Percentiles rank a stretch among this genome's conserved stretches.
These are phyloP conservation scores for Trachelus tabidus DNA, from an alignment of 2,888 invertebrate genomes.

Conservation along the genomic window DNA sequence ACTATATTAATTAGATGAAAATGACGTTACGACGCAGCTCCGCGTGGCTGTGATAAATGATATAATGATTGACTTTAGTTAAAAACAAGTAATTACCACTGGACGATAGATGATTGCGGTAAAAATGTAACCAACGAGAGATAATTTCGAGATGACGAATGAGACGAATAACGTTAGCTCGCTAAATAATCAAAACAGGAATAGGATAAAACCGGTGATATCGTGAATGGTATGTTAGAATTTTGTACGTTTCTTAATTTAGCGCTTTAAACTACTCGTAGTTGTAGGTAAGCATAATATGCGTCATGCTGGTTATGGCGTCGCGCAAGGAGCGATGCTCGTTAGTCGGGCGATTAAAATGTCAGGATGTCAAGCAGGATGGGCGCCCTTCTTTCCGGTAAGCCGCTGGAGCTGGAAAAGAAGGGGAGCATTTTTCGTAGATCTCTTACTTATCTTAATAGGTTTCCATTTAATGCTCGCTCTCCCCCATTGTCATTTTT, in stretches of 20 bases:
- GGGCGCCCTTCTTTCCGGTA: slow-evolving; percentile 59
- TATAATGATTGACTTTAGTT: background rate
- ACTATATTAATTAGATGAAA: background rate
- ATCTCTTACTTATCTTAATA: slow-evolving; percentile 1
- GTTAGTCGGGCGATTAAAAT: slow-evolving; percentile 28
- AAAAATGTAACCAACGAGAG: background rate
- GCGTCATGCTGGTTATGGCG: slow-evolving; percentile 34
- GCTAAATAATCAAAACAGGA: background rate
- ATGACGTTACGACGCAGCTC: background rate
- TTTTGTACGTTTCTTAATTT: background rate
- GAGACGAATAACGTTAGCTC: background rate
- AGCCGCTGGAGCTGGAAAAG: slow-evolving; percentile 65
- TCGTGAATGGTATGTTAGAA: background rate
- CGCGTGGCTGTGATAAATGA: background rate
- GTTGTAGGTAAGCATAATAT: slow-evolving; percentile 3
- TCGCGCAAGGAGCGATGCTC: slow-evolving; percentile 9
- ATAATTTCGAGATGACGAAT: background rate
- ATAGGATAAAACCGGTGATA: background rate
- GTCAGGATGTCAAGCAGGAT: slow-evolving; percentile 57
- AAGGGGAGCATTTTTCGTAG: slow-evolving; percentile 24
- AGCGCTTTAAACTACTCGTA: background rate
- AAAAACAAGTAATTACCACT: background rate
- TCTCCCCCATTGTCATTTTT: slow-evolving; percentile 18
- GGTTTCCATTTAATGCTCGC: slow-evolving; percentile 8
- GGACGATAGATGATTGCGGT: background rate